Conservation (phyloP, 2,888 invertebrate species). For the Isotomurus palustris region DNA sequence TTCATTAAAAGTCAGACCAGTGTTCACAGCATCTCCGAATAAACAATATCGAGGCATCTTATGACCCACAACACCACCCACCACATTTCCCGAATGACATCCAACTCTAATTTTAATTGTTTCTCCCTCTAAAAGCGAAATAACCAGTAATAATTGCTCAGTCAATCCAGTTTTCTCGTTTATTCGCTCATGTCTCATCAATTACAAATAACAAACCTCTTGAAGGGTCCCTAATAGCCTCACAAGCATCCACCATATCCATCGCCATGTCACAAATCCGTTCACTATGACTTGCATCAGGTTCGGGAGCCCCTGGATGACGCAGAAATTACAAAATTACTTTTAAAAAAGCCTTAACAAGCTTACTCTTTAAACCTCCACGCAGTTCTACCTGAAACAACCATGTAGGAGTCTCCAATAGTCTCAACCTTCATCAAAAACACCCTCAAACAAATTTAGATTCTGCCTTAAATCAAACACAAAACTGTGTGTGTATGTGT, state of each 20-base stretch:
- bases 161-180: no score
- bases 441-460: conserved; percentile 48
- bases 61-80: conserved; percentile 62
- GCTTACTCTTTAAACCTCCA: background rate
- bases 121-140: conserved; percentile 29
- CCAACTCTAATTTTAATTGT: conserved; percentile 56
- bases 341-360: background rate
- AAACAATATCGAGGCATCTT: conserved; percentile 76
- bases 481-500: background rate
- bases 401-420: conserved; percentile 98
- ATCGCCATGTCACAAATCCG: conserved; percentile 91
- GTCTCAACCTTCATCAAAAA: conserved; percentile 76
- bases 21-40: conserved; percentile 87
- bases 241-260: conserved; percentile 78
- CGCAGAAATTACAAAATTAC: background rate
- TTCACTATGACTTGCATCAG: conserved; percentile 83
- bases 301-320: conserved; percentile 65
- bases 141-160: no score
- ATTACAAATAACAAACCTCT: conserved; percentile 13
- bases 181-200: background rate
- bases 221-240: conserved; percentile 44
- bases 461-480: background rate
- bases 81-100: conserved; percentile 85
- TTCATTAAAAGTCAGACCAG: conserved; percentile 48
- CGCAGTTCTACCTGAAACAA: conserved; percentile 68